Evolutionary conservation across 2,113 vertebrate genomes (phyloP).

Genomic region (Orycteropus afer): DNA sequence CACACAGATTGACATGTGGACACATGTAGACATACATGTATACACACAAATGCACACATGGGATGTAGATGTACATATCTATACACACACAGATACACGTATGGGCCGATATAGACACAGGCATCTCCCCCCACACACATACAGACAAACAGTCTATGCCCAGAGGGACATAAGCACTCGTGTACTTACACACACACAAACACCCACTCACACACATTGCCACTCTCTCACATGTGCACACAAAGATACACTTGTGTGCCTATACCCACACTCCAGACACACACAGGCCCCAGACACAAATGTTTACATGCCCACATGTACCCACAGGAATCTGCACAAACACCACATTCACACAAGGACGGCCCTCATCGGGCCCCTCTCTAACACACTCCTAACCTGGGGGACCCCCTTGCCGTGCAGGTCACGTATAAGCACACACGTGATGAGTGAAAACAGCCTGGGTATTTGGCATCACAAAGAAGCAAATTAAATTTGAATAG

Average conservation of each 20-base stretch:
- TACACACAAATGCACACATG: background rate
- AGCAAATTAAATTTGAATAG: background rate
- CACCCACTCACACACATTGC: background rate
- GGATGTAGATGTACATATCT: accelerated
- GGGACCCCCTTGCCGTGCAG: accelerated
- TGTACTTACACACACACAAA: background rate
- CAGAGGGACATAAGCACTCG: accelerated
- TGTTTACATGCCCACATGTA: accelerated
- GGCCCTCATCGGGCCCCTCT: background rate
- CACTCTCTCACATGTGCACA: background rate
- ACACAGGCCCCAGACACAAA: background rate
- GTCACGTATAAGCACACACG: accelerated
- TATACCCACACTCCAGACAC: too few relatives aligned
- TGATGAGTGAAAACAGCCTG: accelerated
- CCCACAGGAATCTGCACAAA: background rate
- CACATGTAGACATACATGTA: accelerated
- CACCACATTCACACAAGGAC: background rate
- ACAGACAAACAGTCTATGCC: accelerated
- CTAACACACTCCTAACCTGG: accelerated
- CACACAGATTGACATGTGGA: accelerated
- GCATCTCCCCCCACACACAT: background rate
- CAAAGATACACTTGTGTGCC: too few relatives aligned
- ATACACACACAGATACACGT: background rate
- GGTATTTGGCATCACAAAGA: accelerated
- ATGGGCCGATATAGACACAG: accelerated